These are phyloP conservation scores for Aphaenogaster ashmeadi DNA, from an alignment of 1,140 invertebrate genomes.

Conservation along the genomic window DNA sequence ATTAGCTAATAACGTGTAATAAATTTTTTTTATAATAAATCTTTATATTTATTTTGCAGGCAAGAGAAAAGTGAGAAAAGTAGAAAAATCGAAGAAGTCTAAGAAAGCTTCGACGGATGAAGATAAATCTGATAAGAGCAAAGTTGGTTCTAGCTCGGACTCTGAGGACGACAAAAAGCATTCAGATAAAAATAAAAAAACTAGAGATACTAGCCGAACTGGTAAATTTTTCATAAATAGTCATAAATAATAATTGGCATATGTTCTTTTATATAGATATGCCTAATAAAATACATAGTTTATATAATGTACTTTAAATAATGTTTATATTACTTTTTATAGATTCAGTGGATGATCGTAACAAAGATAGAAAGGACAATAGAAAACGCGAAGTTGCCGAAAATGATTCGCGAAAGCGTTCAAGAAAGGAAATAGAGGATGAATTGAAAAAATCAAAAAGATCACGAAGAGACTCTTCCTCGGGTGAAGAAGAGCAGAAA, in stretches of 20 bases:
- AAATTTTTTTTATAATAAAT: conserved; percentile 6
- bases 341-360: conserved; percentile 81
- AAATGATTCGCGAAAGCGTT: conserved; percentile 85
- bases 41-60: conserved; percentile 71
- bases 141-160: conserved; percentile 82
- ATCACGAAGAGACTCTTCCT: conserved; percentile 89
- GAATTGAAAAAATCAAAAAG: conserved; percentile 87
- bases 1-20: conserved; percentile 28
- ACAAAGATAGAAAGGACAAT: conserved; percentile 83
- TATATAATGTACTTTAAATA: too few relatives aligned
- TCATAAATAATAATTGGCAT: conserved; percentile 5
- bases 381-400: conserved; percentile 86
- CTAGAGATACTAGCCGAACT: conserved; percentile 77
- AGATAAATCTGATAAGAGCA: conserved; percentile 84
- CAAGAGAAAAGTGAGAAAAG: conserved; percentile 84
- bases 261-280: conserved; percentile 69
- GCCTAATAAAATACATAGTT: too few relatives aligned
- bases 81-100: conserved; percentile 83
- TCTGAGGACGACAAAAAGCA: conserved; percentile 84
- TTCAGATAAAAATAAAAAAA: conserved; percentile 82
- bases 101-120: conserved; percentile 83
- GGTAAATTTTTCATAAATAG: conserved; percentile 72
- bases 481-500: conserved; percentile 89
- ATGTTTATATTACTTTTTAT: conserved; percentile 14
- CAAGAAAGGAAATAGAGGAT: conserved; percentile 84